These are phyloP conservation scores for Drosophila funebris DNA, from an alignment of 1,140 invertebrate genomes.

Conservation along the genomic window DNA sequence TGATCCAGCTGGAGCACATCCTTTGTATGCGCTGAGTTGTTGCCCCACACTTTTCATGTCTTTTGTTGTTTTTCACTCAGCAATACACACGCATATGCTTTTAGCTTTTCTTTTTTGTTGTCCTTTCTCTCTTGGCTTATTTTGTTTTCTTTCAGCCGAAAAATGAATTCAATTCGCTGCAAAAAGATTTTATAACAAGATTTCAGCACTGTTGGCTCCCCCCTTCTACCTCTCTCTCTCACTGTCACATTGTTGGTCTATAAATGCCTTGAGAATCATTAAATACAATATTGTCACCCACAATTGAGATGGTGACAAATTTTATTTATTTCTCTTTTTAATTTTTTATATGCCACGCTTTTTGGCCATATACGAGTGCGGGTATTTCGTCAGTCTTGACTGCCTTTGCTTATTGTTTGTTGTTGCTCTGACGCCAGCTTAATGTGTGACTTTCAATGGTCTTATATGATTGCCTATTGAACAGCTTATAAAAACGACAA, in stretches of 20 bases:
- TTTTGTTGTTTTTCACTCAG: conserved; percentile 42
- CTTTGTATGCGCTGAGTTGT: conserved; percentile 24
- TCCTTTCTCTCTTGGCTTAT: conserved; percentile 29
- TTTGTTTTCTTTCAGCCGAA: conserved; percentile 28
- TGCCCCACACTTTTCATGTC: conserved; percentile 44
- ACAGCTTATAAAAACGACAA: conserved; percentile 32
- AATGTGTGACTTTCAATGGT: conserved; percentile 26
- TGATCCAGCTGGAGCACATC: conserved; percentile 20
- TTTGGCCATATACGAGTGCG: not conserved
- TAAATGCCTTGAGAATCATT: conserved; percentile 66
- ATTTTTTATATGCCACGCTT: conserved; percentile 42
- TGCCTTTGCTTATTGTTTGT: not conserved
- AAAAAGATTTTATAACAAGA: conserved; percentile 53
- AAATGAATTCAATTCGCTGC: conserved; percentile 43
- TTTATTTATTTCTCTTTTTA: conserved; percentile 78
- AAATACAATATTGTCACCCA: conserved; percentile 74
- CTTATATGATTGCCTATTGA: conserved; percentile 45
- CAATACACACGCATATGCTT: conserved; percentile 63
- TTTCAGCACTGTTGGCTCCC: conserved; percentile 5
- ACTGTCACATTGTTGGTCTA: conserved; percentile 13
- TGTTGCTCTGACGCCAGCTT: not conserved
- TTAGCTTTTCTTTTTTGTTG: conserved; percentile 38
- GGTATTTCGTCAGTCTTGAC: not conserved
- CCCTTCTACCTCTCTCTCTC: not conserved
- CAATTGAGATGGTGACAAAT: conserved; percentile 61